Percentiles rank a stretch among this genome's conserved stretches.
Conservation (phyloP, 2,113 vertebrate species). For the Pseudorectes ferrugineus region DNA sequence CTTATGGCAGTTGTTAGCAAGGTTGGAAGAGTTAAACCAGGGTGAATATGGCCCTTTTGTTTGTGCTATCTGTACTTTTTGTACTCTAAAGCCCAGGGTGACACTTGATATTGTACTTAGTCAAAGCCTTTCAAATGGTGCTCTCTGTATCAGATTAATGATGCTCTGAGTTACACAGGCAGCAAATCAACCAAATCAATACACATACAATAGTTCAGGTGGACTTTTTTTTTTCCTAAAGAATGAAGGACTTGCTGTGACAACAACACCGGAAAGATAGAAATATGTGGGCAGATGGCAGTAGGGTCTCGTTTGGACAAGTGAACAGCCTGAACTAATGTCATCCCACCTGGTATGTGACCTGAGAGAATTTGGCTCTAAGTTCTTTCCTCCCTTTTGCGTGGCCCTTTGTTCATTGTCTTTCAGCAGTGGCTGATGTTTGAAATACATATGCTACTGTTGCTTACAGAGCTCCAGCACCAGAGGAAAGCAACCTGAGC, state of each 20-base stretch:
- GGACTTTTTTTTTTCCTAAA: constrained; percentile 16
- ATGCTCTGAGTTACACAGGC: constrained; percentile 51
- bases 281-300: constrained; percentile 61
- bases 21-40: constrained; percentile 17
- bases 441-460: constrained; percentile 22
- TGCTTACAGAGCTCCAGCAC: background rate
- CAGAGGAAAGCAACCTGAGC: background rate
- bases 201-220: constrained; percentile 48
- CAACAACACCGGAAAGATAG: constrained; percentile 48
- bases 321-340: constrained; percentile 24
- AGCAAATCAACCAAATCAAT: constrained; percentile 66
- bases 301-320: constrained; percentile 18
- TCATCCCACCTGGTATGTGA: constrained; percentile 58
- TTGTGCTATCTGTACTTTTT: constrained; percentile 49
- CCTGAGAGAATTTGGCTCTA: constrained; percentile 29
- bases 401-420: constrained; percentile 53
- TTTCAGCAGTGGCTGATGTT: constrained; percentile 3
- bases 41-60: constrained; percentile 25
- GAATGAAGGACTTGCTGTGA: constrained; percentile 65
- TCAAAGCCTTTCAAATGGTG: constrained; percentile 49
- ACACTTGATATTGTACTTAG: constrained; percentile 49
- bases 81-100: constrained; percentile 28
- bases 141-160: constrained; percentile 59
- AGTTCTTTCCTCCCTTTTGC: constrained; percentile 31
- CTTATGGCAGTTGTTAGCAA: background rate